phyloP scores from a whole-genome alignment of 2,888 invertebrate genomes.

The Uropetala carovei region DNA sequence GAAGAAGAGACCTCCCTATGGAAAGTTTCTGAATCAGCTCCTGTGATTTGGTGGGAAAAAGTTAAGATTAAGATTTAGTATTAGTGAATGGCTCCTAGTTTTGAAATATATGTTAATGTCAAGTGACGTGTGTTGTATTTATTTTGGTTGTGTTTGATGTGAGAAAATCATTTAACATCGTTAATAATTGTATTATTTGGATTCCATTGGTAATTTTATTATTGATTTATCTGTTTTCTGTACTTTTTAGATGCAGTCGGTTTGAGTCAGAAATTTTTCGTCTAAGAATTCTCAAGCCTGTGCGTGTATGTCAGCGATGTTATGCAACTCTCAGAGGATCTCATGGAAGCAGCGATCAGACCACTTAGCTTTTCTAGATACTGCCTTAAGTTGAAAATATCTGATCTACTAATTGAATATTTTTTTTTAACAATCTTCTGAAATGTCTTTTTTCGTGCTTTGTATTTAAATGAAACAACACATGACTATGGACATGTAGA shows the following conservation, averaged over 20 bases:
- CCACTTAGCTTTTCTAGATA: constrained; percentile 40
- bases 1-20: no score
- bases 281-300: constrained; percentile 94
- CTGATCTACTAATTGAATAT: neutral
- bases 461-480: constrained; percentile 23
- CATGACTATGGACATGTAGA: neutral
- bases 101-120: no score
- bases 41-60: no score
- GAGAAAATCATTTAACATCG: no score
- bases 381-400: constrained; percentile 37
- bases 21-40: no score
- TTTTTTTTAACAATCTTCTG: constrained; percentile 2
- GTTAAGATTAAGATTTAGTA: no score
- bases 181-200: neutral
- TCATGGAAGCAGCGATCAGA: constrained; percentile 54
- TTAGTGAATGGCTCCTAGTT: no score
- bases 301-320: constrained; percentile 96
- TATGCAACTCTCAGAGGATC: constrained; percentile 79
- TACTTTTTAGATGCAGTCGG: constrained; percentile 86
- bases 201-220: neutral
- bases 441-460: constrained; percentile 22
- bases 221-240: neutral
- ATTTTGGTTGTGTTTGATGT: no score
- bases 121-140: no score
- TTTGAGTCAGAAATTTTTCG: constrained; percentile 98